Base-by-base conservation (phyloP, 2,888 invertebrate genomes). In the Tenthredo livida region DNA sequence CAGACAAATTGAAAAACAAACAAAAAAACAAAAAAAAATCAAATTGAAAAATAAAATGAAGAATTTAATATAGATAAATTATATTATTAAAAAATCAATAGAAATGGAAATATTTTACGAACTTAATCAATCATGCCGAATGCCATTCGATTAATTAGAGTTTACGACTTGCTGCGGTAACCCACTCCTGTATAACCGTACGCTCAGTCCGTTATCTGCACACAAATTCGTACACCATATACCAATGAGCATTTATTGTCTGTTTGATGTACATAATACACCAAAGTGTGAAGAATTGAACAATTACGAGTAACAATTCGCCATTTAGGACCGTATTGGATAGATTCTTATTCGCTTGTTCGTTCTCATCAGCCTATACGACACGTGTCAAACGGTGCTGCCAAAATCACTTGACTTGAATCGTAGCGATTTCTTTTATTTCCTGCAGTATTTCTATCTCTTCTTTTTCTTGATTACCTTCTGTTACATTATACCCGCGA, bases 271-370 rank as follows among this genome's bases (percentile, higher is more conserved):
- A 10, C n/a, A n/a, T 17, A 43, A 37, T 40, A 43, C 43, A 12
- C 10, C n/a, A 43, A 73, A 73, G 72, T 73, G 43, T 4, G n/a
- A 43, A 73, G 72, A 43, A 73, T 73, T 73, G 72, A 73, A 73
- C 72, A 72, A 72, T 72, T 40, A 72, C 72, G 17, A 40, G 40
- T 72, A 17, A 72, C 72, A 10, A 73, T 40, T 73, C n/a, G 12
- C 40, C 10, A 21, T 29, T 9, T 73, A 33, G 67, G 17, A 33
- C 33, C 72, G 43, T 73, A 43, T 73, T 73, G 72, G 40, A 73
- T 73, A 25, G 43, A 21, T 73, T n/a, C 15, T 47, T 33, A 33
- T 43, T 43, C 5, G n/a, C 43, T 40, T 25, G 43, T 12, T 73
- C 43, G 10, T 1, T 47, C 15, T 47, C 21, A 40, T n/a, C 40